Evolutionary conservation across 2,113 vertebrate genomes (phyloP).

Genomic region (Nothobranchius furzeri): DNA sequence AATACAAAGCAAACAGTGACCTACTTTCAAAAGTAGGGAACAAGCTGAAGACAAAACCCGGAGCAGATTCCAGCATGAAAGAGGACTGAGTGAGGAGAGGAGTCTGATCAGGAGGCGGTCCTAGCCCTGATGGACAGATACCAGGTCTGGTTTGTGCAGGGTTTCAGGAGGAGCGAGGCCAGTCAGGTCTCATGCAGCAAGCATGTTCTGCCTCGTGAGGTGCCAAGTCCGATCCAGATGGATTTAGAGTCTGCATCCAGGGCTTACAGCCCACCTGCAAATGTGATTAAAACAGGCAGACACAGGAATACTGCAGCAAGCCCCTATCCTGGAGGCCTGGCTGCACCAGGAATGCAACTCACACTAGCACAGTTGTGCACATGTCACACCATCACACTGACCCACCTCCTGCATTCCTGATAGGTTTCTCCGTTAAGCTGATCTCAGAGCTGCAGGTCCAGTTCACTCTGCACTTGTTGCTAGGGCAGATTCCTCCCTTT

Average conservation of each 20-base stretch:
- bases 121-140: neutral
- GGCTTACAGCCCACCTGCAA: constrained; percentile 49
- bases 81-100: constrained; percentile 62
- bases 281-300: constrained; percentile 79
- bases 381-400: constrained; percentile 50
- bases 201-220: constrained; percentile 52
- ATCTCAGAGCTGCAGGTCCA: neutral
- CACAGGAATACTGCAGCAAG: constrained; percentile 72
- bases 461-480: constrained; percentile 38
- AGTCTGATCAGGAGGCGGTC: constrained; percentile 4
- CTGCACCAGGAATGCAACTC: constrained; percentile 65
- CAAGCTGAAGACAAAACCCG: constrained; percentile 84
- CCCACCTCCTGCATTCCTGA: constrained; percentile 10
- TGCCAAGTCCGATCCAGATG: constrained; percentile 21
- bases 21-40: constrained; percentile 87
- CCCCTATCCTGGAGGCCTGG: constrained; percentile 69
- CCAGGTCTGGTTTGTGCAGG: neutral
- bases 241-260: neutral
- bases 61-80: constrained; percentile 65
- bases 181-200: neutral
- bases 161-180: neutral
- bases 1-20: constrained; percentile 96
- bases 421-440: constrained; percentile 17
- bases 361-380: constrained; percentile 54
- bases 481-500: neutral